Evolutionary conservation across 1,140 invertebrate genomes (phyloP).

Genomic region (Hesperophylax magnus): DNA sequence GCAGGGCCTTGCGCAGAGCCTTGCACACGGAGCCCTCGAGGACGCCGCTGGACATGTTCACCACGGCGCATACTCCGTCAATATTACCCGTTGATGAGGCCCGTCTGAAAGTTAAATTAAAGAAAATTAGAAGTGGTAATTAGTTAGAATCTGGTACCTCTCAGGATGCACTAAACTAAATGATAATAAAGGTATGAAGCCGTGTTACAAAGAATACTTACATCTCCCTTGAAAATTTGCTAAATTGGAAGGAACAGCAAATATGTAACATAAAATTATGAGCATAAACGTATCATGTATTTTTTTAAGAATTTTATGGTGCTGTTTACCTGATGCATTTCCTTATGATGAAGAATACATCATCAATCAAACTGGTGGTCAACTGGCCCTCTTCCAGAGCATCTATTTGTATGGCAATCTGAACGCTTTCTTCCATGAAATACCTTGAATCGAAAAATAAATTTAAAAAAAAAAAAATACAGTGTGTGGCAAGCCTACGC

Average conservation of each 20-base stretch:
- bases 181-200: no score
- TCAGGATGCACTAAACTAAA: no score
- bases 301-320: no score
- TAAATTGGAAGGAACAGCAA: no score
- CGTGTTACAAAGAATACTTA: no score
- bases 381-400: slow-evolving; percentile 77
- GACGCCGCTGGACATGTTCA: slow-evolving; percentile 93
- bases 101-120: slow-evolving; percentile 72
- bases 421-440: slow-evolving; percentile 96
- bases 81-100: slow-evolving; percentile 91
- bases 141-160: neutral
- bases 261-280: no score
- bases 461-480: no score
- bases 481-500: no score
- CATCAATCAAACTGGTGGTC: slow-evolving; percentile 95
- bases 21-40: slow-evolving; percentile 90
- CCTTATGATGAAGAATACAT: slow-evolving; percentile 97
- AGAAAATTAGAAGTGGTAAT: neutral
- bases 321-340: slow-evolving; percentile 88
- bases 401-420: slow-evolving; percentile 94
- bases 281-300: no score
- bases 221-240: no score
- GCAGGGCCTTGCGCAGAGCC: slow-evolving; percentile 82
- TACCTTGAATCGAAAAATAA: slow-evolving; percentile 70
- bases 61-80: slow-evolving; percentile 96